Percentiles rank a stretch among this genome's conserved stretches.
These are phyloP conservation scores for Micoletzkya japonica DNA, from an alignment of 2,888 invertebrate genomes.

Conservation along the genomic window DNA sequence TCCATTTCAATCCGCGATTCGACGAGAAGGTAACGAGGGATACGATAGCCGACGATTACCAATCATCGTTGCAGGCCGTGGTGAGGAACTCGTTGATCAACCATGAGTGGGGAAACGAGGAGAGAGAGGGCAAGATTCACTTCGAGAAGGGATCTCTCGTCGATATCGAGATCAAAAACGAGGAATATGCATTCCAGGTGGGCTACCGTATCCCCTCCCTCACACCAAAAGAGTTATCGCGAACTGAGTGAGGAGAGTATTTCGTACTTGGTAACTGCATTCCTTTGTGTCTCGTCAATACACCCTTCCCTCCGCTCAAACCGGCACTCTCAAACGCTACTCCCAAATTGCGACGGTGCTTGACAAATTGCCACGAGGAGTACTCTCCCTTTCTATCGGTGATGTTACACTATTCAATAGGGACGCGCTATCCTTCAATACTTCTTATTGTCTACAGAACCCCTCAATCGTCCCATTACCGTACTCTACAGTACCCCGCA, in stretches of 20 bases:
- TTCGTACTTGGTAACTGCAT: too few relatives aligned
- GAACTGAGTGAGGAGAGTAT: too few relatives aligned
- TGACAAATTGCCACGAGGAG: too few relatives aligned
- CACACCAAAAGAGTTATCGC: too few relatives aligned
- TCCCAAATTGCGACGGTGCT: too few relatives aligned
- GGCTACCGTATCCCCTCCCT: neutral
- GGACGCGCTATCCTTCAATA: too few relatives aligned
- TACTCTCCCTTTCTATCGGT: too few relatives aligned
- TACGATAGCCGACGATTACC: neutral
- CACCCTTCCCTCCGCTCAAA: too few relatives aligned
- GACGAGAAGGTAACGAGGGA: constrained; percentile 47
- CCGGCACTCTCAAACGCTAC: too few relatives aligned
- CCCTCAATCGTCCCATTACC: neutral
- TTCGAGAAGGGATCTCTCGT: constrained; percentile 49
- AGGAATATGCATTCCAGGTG: constrained; percentile 51
- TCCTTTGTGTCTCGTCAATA: neutral
- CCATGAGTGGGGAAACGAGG: constrained; percentile 54
- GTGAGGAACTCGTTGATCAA: constrained; percentile 49
- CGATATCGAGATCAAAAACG: constrained; percentile 51
- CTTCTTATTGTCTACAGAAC: too few relatives aligned
- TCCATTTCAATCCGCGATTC: constrained; percentile 50
- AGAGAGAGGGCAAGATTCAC: constrained; percentile 50
- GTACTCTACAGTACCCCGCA: neutral
- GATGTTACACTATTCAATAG: too few relatives aligned
- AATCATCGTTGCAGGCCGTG: constrained; percentile 36